Conservation (phyloP, 1,140 invertebrate genomes). For the Drosophila paulistorum region DNA sequence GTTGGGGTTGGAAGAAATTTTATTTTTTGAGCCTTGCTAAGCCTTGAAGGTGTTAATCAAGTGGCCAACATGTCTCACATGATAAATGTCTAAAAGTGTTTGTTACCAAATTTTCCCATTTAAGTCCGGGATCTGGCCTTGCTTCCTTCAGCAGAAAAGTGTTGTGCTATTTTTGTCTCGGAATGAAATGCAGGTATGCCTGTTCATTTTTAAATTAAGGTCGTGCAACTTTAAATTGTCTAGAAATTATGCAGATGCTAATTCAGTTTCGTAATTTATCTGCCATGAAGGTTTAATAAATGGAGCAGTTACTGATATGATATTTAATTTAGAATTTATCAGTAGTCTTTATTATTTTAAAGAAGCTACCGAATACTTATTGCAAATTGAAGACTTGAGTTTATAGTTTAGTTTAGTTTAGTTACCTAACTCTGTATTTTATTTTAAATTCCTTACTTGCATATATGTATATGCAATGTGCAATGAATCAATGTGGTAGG, state of each 20-base stretch:
- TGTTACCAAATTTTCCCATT: not conserved
- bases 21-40: slow-evolving; percentile 46
- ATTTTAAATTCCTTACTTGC: too few relatives aligned
- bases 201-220: not conserved
- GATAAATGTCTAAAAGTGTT: slow-evolving; percentile 53
- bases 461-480: too few relatives aligned
- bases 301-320: too few relatives aligned
- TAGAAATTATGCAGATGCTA: not conserved
- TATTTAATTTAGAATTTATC: too few relatives aligned
- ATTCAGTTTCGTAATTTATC: not conserved
- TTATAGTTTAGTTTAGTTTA: too few relatives aligned
- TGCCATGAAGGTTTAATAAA: too few relatives aligned
- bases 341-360: too few relatives aligned
- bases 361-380: too few relatives aligned
- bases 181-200: not conserved
- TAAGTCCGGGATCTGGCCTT: not conserved
- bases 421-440: too few relatives aligned
- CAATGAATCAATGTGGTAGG: too few relatives aligned
- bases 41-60: slow-evolving; percentile 70
- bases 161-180: not conserved
- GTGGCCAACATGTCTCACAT: slow-evolving; percentile 61
- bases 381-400: too few relatives aligned
- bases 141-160: not conserved
- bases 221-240: not conserved
- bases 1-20: slow-evolving; percentile 21